Evolutionary conservation across 2,888 invertebrate species (phyloP), one percentile per base, ranked within the genome.

Genomic region (Drosophila austrosaltans): DNA sequence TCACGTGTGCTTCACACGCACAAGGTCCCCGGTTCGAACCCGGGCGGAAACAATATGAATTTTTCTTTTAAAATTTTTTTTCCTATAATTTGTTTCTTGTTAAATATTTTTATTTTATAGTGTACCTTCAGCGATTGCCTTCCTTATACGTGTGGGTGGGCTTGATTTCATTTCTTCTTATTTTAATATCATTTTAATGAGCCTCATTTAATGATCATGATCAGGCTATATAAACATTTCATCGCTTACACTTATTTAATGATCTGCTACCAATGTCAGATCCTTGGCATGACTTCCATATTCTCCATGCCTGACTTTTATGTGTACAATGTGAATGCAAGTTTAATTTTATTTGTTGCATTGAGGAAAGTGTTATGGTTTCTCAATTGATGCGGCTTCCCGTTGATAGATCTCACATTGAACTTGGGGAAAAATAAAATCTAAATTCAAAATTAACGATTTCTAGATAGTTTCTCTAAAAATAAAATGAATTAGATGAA

Each of bases 1-100:
- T 91, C 91, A 91, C 91, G 90, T 91, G 91, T 89, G 91, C 90
- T 91, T 91, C 90, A 91, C 91, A 91, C 91, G 91, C 91, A 90
- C 91, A 91, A 91, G 91, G 91, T 86, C 91, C 91, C 91, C 91
- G 91, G 91, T 91, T 91, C 91, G 90, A 91, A 90, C 89, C 91
- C 91, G 91, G 91, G 90, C 90, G 91, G 91, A 87, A 91, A 91
- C 90, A 90, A 36, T 54, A 2, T 3, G 1, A 1, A 7, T 6
- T 16, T 30, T 39, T 16, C 39, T 57, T 60, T 16, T 56, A 10
- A 20, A 25, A 2, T 3, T 2, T 2, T 6, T 8, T 54, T 44
- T 60, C 64, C 60, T 63, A 53, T 20, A 5, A 40, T 48, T 1
- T 20, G 6, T 20, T 30, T 42, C 53, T 36, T 22, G 28, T 60